Evolutionary conservation across 2,113 vertebrate species (phyloP).

Genomic region (Notiomystis cincta): DNA sequence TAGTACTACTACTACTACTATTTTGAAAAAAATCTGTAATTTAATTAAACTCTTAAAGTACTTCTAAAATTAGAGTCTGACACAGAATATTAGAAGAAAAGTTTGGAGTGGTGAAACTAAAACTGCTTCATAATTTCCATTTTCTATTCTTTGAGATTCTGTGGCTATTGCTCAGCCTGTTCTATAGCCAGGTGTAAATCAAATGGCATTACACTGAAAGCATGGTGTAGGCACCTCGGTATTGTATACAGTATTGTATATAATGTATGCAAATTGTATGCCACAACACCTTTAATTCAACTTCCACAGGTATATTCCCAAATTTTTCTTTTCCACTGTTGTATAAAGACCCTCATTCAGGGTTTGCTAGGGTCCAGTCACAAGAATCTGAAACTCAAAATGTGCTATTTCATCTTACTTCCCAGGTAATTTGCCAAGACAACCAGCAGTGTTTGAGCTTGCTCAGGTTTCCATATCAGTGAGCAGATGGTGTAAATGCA

Average conservation of each 20-base stretch:
- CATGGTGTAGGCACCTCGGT: fast-evolving
- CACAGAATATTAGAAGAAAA: background rate
- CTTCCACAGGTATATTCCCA: background rate
- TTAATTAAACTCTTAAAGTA: background rate
- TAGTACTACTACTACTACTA: background rate
- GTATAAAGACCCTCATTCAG: background rate
- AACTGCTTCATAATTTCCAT: background rate
- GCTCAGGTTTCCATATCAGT: background rate
- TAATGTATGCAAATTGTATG: background rate
- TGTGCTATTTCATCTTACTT: background rate
- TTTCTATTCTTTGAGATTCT: background rate
- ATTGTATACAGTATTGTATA: background rate
- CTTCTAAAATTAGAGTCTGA: background rate
- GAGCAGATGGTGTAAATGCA: background rate
- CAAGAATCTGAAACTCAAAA: background rate
- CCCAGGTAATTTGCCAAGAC: background rate
- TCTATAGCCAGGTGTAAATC: background rate
- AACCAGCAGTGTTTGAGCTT: background rate
- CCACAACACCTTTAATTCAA: background rate
- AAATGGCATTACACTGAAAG: background rate
- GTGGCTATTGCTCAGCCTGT: background rate
- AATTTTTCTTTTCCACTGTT: background rate
- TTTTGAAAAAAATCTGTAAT: background rate
- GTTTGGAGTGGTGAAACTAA: background rate
- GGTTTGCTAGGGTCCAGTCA: background rate